phyloP scores from a whole-genome alignment of 2,113 vertebrate genomes.

The Anser cygnoides region DNA sequence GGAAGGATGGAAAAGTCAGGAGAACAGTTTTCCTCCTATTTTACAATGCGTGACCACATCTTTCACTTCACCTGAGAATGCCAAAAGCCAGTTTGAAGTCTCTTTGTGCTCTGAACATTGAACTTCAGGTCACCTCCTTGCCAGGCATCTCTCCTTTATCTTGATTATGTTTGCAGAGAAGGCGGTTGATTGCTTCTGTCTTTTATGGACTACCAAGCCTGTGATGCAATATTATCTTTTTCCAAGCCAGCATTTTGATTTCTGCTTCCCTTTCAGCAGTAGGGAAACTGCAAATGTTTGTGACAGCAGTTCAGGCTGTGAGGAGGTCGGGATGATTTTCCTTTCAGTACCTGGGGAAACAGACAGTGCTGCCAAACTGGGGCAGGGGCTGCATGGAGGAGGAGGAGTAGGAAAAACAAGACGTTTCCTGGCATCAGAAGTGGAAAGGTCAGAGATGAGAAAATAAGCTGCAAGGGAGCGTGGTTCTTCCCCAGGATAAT shows the following conservation, averaged over 20 bases:
- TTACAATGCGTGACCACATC: not conserved
- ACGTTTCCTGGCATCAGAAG: constrained; percentile 3
- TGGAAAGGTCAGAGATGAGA: not conserved
- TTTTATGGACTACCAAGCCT: not conserved
- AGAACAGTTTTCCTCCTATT: not conserved
- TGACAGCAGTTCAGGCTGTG: not conserved
- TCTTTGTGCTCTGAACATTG: not conserved
- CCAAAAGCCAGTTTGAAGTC: not conserved
- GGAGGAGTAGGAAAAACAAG: not conserved
- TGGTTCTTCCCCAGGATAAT: not conserved
- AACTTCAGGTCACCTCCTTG: not conserved
- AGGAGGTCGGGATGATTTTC: not conserved
- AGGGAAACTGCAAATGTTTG: not conserved
- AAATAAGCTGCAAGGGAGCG: not conserved
- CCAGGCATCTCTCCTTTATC: not conserved
- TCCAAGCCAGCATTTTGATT: not conserved
- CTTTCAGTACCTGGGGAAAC: not conserved
- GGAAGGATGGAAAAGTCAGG: not conserved
- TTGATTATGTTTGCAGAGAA: not conserved
- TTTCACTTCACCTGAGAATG: constrained; percentile 1
- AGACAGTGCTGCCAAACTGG: not conserved
- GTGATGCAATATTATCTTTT: not conserved
- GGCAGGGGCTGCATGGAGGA: not conserved
- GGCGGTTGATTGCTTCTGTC: rapidly evolving
- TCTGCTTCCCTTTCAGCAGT: not conserved